Percentiles rank a stretch among this genome's conserved stretches.
Conservation (phyloP, 2,797 vertebrate genomes). For the Manis javanica region DNA sequence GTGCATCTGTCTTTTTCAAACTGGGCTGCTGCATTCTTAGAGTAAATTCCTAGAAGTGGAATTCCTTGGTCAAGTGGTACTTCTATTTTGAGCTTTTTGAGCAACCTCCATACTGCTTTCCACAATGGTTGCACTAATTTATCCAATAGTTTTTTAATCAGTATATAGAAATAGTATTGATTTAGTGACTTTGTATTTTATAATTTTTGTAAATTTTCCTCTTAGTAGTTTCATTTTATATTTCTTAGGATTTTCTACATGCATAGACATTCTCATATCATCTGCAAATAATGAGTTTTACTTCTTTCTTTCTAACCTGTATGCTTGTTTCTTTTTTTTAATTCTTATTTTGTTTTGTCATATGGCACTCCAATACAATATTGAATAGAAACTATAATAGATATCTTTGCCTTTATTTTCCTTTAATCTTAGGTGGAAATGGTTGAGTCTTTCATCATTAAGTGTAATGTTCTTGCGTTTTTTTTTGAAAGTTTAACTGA, state of each 20-base stretch:
- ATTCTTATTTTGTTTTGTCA: not conserved
- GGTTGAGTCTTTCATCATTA: not conserved
- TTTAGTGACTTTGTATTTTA: not conserved
- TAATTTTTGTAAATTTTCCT: not conserved
- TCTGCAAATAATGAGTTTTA: not conserved
- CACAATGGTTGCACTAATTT: too few species aligned
- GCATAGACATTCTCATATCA: not conserved
- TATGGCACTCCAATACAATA: not conserved
- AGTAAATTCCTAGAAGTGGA: too few species aligned
- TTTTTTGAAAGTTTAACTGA: conserved; percentile 86
- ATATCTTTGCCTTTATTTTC: not conserved
- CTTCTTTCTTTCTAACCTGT: not conserved
- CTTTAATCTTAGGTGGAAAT: not conserved
- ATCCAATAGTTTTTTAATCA: not conserved
- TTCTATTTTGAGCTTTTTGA: too few species aligned
- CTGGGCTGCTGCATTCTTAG: too few species aligned
- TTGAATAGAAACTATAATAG: not conserved
- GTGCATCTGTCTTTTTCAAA: too few species aligned
- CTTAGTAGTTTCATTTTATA: not conserved
- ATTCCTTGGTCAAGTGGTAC: too few species aligned
- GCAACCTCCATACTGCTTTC: too few species aligned
- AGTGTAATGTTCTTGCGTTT: not conserved
- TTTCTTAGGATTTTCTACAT: not conserved
- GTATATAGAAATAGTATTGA: not conserved
- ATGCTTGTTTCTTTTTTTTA: not conserved